Conservation (phyloP, 2,888 invertebrate genomes). For the Drymonia ruficornis region DNA sequence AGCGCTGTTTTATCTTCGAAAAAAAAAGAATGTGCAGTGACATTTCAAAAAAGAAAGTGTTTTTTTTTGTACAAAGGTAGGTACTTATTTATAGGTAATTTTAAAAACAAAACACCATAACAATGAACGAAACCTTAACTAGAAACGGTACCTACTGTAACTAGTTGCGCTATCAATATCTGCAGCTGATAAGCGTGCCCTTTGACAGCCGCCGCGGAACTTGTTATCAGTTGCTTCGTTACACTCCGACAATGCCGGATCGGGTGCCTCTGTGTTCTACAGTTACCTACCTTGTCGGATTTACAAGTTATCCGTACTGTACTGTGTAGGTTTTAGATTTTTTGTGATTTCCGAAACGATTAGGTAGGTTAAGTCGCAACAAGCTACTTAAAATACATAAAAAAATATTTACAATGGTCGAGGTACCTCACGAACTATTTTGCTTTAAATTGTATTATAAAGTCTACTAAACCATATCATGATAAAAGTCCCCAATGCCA, state of each 20-base stretch:
- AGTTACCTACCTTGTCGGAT: not conserved
- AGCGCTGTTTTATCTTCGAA: no score
- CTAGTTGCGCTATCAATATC: not conserved
- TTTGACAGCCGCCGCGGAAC: slow-evolving; percentile 45
- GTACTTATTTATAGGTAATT: no score
- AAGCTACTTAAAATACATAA: no score
- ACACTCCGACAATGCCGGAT: slow-evolving; percentile 28
- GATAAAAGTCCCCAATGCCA: slow-evolving; percentile 39
- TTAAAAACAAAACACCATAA: no score
- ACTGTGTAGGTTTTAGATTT: no score
- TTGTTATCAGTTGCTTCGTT: slow-evolving; percentile 44
- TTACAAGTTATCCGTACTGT: no score
- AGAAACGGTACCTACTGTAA: not conserved
- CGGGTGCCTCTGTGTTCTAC: not conserved
- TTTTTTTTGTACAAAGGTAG: no score
- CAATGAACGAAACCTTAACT: not conserved
- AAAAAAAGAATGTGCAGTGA: no score
- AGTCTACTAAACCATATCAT: slow-evolving; percentile 1
- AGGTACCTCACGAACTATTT: not conserved
- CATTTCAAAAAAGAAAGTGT: no score
- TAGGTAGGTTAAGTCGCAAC: no score
- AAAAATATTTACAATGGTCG: not conserved
- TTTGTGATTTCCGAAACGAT: no score
- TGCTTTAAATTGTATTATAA: not conserved
- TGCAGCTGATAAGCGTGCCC: slow-evolving; percentile 45